Percentiles rank a stretch among this genome's conserved stretches.
These are phyloP conservation scores for Chloromyia formosa DNA, from an alignment of 2,888 invertebrate genomes.

Conservation along the genomic window DNA sequence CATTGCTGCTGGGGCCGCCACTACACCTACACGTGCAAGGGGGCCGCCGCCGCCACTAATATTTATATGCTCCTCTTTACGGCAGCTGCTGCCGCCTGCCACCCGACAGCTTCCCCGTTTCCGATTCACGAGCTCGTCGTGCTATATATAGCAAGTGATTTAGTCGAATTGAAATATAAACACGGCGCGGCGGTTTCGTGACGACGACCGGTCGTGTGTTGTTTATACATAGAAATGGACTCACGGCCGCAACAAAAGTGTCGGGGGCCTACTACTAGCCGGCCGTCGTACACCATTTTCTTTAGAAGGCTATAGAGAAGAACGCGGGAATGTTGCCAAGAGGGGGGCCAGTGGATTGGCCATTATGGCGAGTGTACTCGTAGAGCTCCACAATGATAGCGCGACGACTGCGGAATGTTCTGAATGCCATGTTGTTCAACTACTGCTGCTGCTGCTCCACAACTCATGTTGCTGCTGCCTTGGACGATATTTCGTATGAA, in stretches of 20 bases:
- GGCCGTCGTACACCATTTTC: too few relatives aligned
- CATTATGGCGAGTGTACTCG: neutral
- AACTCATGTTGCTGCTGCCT: too few relatives aligned
- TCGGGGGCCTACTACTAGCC: too few relatives aligned
- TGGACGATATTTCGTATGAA: too few relatives aligned
- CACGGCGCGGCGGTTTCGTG: constrained; percentile 16
- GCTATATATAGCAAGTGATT: constrained; percentile 43
- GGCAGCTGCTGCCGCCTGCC: neutral
- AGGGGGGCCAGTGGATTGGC: too few relatives aligned
- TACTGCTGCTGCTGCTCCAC: too few relatives aligned
- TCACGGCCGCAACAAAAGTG: neutral
- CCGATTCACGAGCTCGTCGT: neutral
- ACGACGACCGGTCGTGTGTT: constrained; percentile 8
- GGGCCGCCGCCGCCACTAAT: neutral
- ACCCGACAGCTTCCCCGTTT: neutral
- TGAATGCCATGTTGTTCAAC: neutral
- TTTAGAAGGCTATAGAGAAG: too few relatives aligned
- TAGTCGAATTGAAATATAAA: constrained; percentile 35
- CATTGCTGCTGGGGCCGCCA: constrained; percentile 13
- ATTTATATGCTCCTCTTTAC: neutral
- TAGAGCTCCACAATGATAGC: constrained; percentile 1
- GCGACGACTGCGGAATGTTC: constrained; percentile 27
- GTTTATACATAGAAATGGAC: constrained; percentile 20
- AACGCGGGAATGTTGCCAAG: too few relatives aligned
- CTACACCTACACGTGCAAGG: constrained; percentile 35